These are phyloP conservation scores for Paguma larvata DNA, from an alignment of 2,797 vertebrate genomes.

Conservation along the genomic window DNA sequence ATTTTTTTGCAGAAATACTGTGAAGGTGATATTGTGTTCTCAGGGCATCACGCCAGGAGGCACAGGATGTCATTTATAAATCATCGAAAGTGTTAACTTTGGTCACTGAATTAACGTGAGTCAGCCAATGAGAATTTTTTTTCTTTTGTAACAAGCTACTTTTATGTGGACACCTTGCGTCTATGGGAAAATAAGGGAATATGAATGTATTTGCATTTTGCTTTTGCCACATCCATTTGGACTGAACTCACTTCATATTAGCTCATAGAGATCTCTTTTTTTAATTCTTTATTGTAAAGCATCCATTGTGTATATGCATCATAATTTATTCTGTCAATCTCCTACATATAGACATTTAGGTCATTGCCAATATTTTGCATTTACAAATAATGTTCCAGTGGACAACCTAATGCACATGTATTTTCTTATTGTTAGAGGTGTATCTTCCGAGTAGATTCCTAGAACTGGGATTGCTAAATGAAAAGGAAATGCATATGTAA, in stretches of 20 bases:
- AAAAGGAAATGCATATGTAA: slow-evolving; percentile 11
- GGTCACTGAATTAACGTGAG: neutral
- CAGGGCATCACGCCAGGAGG: neutral
- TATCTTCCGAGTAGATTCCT: slow-evolving; percentile 29
- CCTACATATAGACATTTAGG: neutral
- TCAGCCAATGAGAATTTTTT: neutral
- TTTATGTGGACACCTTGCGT: neutral
- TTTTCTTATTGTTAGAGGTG: neutral
- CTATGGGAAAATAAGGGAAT: neutral
- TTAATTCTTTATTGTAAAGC: neutral
- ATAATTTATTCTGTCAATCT: neutral
- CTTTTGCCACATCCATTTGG: neutral
- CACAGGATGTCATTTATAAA: neutral
- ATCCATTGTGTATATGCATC: neutral
- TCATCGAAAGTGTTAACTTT: neutral
- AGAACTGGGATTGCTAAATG: slow-evolving; percentile 38
- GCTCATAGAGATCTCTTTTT: neutral
- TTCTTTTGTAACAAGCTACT: neutral
- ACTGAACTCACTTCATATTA: neutral
- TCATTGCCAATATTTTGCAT: slow-evolving; percentile 27
- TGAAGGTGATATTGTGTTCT: neutral
- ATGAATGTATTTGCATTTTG: neutral
- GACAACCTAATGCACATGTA: neutral
- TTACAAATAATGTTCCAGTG: neutral
- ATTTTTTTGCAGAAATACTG: neutral